Evolutionary conservation across 2,888 invertebrate species (phyloP).

Genomic region (Alentia gelatinosa): DNA sequence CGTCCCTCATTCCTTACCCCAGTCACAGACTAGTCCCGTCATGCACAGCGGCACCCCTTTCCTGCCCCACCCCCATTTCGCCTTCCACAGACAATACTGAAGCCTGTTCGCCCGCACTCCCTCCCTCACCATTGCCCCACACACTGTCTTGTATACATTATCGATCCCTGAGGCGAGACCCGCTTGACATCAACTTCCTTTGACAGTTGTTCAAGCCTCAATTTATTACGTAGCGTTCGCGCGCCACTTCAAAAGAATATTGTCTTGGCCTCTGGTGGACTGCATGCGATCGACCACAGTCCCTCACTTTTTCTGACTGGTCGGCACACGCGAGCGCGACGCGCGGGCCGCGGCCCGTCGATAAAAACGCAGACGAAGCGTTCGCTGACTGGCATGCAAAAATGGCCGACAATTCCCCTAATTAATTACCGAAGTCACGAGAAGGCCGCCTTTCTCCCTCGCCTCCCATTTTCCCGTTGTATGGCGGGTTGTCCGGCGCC

Average conservation of each 20-base stretch:
- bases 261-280: constrained; percentile 33
- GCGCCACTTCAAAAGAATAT: constrained; percentile 45
- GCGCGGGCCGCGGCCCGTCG: neutral
- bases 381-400: constrained; percentile 31
- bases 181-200: constrained; percentile 42
- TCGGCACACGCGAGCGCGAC: neutral
- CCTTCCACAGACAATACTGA: neutral
- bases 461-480: neutral
- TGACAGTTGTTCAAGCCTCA: constrained; percentile 47
- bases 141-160: constrained; percentile 3
- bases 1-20: neutral
- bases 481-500: constrained; percentile 11
- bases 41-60: neutral
- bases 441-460: constrained; percentile 10
- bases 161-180: neutral
- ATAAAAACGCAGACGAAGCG: constrained; percentile 2
- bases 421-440: constrained; percentile 45
- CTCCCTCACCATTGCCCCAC: neutral
- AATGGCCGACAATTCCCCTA: constrained; percentile 30
- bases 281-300: constrained; percentile 30
- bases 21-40: neutral
- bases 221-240: constrained; percentile 44
- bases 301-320: neutral
- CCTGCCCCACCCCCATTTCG: neutral
- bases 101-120: neutral